Conservation (phyloP, 1,140 invertebrate genomes). For the Atta cephalotes region DNA sequence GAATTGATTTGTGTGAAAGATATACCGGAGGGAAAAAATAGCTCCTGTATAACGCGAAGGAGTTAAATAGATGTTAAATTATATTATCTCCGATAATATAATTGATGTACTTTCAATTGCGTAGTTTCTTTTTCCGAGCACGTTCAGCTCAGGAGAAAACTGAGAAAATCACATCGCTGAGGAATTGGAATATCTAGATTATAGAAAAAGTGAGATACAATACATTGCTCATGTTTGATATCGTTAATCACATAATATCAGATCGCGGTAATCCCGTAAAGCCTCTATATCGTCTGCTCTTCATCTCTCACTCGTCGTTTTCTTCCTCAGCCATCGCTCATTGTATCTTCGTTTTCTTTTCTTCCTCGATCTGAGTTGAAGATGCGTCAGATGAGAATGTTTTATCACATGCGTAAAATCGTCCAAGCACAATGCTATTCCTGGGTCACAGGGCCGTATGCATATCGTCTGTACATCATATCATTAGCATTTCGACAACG, state of each 20-base stretch:
- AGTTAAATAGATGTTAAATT: not conserved
- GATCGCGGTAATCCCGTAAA: not conserved
- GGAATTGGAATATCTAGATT: not conserved
- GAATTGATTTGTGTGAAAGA: constrained; percentile 35
- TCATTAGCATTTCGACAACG: constrained; percentile 65
- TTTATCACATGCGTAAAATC: constrained; percentile 57
- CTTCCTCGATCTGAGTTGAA: not conserved
- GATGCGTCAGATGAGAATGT: not conserved
- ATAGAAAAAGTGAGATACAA: not conserved
- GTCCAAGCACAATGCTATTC: constrained; percentile 29
- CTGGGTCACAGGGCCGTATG: constrained; percentile 30
- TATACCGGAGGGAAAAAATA: constrained; percentile 7
- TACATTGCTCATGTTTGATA: not conserved
- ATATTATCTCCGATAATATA: not conserved
- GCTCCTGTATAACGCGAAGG: not conserved
- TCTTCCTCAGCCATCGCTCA: not conserved
- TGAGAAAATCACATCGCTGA: not conserved
- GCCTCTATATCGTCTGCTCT: not conserved
- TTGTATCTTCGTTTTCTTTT: not conserved
- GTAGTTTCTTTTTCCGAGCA: not conserved
- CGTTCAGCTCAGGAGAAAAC: not conserved
- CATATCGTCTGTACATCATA: constrained; percentile 24
- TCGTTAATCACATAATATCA: constrained; percentile 10
- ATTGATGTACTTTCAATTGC: not conserved
- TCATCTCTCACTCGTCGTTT: not conserved